These are phyloP conservation scores for Lamellibrachia columna DNA, from an alignment of 2,888 invertebrate species.

Conservation along the genomic window DNA sequence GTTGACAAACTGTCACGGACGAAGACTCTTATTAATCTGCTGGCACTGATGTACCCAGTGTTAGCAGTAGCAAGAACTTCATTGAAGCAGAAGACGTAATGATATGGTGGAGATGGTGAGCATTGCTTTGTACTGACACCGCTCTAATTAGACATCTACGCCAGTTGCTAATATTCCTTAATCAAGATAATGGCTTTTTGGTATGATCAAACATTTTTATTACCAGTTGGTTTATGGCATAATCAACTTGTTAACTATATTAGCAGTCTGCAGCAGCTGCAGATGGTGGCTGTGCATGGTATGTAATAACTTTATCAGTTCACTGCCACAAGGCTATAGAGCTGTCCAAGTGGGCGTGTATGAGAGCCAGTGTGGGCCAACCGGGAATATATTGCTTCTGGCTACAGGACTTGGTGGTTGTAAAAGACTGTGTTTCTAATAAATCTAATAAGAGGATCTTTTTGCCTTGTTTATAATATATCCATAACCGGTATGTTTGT, in stretches of 20 bases:
- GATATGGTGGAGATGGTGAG: not conserved
- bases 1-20: not conserved
- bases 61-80: not conserved
- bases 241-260: constrained; percentile 5
- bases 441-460: not conserved
- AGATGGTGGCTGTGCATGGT: not conserved
- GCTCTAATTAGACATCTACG: not conserved
- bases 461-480: too few relatives aligned
- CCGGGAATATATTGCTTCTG: constrained; percentile 11
- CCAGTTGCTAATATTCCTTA: not conserved
- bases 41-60: not conserved
- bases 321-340: not conserved
- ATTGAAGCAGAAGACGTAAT: not conserved
- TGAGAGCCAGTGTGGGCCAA: not conserved
- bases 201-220: constrained; percentile 8
- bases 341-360: not conserved
- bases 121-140: not conserved
- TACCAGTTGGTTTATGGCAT: not conserved
- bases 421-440: not conserved
- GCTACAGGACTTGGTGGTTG: not conserved
- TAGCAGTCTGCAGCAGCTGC: not conserved
- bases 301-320: not conserved
- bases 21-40: not conserved
- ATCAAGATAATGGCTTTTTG: constrained; percentile 4
- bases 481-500: not conserved